Conservation (phyloP, 2,888 invertebrate species). For the Drosophila mettleri region DNA sequence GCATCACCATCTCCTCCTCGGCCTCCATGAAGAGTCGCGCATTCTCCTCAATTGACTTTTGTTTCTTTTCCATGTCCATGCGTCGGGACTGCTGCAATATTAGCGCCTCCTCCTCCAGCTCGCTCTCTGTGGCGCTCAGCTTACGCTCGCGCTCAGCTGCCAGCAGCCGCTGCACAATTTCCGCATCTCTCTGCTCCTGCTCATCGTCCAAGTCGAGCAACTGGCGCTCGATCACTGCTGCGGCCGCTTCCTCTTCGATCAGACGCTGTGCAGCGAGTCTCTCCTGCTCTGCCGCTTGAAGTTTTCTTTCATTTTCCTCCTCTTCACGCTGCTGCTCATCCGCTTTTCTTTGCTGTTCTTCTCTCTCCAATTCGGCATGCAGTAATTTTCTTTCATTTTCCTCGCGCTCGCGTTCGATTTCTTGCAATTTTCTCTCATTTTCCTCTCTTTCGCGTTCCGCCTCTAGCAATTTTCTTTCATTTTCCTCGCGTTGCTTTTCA, state of each 20-base stretch:
- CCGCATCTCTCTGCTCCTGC: slow-evolving; percentile 61
- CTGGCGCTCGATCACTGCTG: slow-evolving; percentile 50
- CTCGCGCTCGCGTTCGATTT: slow-evolving; percentile 34
- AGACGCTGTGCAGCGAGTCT: slow-evolving; percentile 44
- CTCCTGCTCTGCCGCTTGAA: slow-evolving; percentile 35
- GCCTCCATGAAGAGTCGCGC: slow-evolving; percentile 81
- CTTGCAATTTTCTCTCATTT: slow-evolving; percentile 31
- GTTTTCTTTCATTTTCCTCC: slow-evolving; percentile 56
- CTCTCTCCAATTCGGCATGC: slow-evolving; percentile 37
- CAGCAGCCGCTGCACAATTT: slow-evolving; percentile 62
- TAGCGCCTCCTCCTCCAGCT: slow-evolving; percentile 66
- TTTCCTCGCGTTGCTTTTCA: slow-evolving; percentile 39
- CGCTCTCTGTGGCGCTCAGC: slow-evolving; percentile 66
- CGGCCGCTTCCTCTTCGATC: slow-evolving; percentile 47
- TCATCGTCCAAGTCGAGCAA: slow-evolving; percentile 55
- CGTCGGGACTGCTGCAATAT: slow-evolving; percentile 48
- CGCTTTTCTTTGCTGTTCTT: slow-evolving; percentile 50
- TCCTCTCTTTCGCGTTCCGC: slow-evolving; percentile 27
- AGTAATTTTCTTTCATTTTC: slow-evolving; percentile 37
- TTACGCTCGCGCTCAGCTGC: slow-evolving; percentile 70
- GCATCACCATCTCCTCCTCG: slow-evolving; percentile 82
- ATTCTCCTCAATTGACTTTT: slow-evolving; percentile 80
- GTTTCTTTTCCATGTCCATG: slow-evolving; percentile 65
- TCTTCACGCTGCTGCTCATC: slow-evolving; percentile 43
- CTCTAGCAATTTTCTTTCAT: slow-evolving; percentile 38